Percentiles rank a stretch among this genome's conserved stretches.
Evolutionary conservation across 2,888 invertebrate species (phyloP).

Genomic region (Germaria angustata): DNA sequence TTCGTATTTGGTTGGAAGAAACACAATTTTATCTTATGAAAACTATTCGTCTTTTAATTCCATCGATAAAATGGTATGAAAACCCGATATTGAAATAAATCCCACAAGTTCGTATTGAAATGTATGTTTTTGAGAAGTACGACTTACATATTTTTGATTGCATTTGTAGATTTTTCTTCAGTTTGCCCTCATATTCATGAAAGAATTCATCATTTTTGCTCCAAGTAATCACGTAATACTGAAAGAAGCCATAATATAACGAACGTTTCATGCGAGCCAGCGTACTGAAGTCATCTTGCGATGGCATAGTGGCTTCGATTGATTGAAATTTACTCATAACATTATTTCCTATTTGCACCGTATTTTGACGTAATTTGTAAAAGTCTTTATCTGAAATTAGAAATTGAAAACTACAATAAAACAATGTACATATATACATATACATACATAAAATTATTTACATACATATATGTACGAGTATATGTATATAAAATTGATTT

Average conservation of each 20-base stretch:
- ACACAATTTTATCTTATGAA: too few relatives aligned
- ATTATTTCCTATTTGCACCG: conserved; percentile 45
- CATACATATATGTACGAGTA: too few relatives aligned
- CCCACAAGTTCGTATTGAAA: too few relatives aligned
- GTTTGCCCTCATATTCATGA: conserved; percentile 52
- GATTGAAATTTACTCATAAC: conserved; percentile 59
- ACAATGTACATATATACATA: too few relatives aligned
- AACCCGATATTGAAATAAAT: too few relatives aligned
- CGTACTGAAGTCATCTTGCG: conserved; percentile 35
- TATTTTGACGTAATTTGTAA: conserved; percentile 53
- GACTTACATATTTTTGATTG: conserved; percentile 61
- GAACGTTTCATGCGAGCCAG: conserved; percentile 60
- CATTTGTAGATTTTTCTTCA: conserved; percentile 43
- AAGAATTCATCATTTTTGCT: conserved; percentile 56
- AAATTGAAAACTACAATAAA: not conserved
- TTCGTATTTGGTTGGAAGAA: too few relatives aligned
- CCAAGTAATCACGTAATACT: conserved; percentile 51
- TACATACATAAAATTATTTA: too few relatives aligned
- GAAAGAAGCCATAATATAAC: conserved; percentile 57
- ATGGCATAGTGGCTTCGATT: conserved; percentile 42
- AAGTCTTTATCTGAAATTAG: conserved; percentile 53
- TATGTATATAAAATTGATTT: too few relatives aligned
- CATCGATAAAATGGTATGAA: too few relatives aligned
- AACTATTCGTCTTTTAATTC: too few relatives aligned
- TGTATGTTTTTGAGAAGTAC: not conserved